These are phyloP conservation scores for Spilosoma lubricipeda DNA, from an alignment of 2,888 invertebrate genomes.

Conservation along the genomic window DNA sequence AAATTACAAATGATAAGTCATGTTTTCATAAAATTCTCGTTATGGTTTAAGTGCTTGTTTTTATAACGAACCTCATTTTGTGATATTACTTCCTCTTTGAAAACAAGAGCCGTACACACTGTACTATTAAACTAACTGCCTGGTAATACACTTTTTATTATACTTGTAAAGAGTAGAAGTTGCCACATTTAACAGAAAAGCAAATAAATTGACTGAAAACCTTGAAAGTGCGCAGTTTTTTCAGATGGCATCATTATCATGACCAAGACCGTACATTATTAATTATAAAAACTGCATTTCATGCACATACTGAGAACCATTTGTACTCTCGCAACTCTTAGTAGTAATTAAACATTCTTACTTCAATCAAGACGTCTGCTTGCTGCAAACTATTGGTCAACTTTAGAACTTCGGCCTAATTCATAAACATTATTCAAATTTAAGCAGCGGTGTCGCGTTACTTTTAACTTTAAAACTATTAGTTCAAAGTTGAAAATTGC, in stretches of 20 bases:
- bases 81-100: neutral
- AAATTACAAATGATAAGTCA: neutral
- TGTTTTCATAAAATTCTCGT: neutral
- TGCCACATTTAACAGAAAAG: neutral
- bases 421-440: too few relatives aligned
- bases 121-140: neutral
- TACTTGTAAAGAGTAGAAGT: neutral
- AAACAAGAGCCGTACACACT: neutral
- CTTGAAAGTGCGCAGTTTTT: neutral
- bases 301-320: neutral
- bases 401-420: too few relatives aligned
- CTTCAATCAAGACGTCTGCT: too few relatives aligned
- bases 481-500: too few relatives aligned
- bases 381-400: too few relatives aligned
- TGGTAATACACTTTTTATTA: neutral
- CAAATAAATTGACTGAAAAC: neutral
- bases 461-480: too few relatives aligned
- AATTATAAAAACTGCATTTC: neutral
- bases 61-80: slow-evolving; percentile 2
- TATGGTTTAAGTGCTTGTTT: neutral
- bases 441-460: too few relatives aligned
- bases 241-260: neutral
- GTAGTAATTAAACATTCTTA: too few relatives aligned
- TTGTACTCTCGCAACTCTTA: neutral
- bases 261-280: neutral